These are phyloP conservation scores for Melanotaenia pygmaea DNA, from an alignment of 2,797 vertebrate species.

Conservation along the genomic window DNA sequence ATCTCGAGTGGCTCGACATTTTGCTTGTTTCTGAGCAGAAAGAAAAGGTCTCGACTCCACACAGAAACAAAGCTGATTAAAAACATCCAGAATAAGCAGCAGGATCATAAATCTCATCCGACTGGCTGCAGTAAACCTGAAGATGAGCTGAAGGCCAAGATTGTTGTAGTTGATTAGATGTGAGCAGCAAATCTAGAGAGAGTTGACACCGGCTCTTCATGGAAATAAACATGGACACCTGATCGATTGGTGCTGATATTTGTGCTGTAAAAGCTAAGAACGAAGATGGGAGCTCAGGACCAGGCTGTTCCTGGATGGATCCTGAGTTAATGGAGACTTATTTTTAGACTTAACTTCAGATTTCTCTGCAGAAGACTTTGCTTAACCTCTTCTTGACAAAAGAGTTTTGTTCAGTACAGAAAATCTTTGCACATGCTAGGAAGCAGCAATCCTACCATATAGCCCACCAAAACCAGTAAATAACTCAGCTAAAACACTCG, in stretches of 20 bases:
- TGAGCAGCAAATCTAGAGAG: background rate
- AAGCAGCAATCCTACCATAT: no score
- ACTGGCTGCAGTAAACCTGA: background rate
- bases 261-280: background rate
- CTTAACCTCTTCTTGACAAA: no score
- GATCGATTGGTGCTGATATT: background rate
- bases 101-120: background rate
- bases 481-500: no score
- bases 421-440: no score
- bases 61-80: slow-evolving; percentile 30
- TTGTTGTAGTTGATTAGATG: background rate
- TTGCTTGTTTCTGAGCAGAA: slow-evolving; percentile 6
- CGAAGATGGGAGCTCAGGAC: background rate
- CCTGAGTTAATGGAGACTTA: background rate
- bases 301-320: background rate
- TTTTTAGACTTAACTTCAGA: background rate
- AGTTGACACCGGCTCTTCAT: background rate
- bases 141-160: slow-evolving; percentile 1
- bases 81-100: slow-evolving; percentile 20
- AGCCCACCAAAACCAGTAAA: no score
- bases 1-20: slow-evolving; percentile 43
- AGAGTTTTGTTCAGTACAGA: no score
- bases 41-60: slow-evolving; percentile 18
- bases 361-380: no score
- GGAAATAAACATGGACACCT: background rate